A percentile compares a stretch with the other conserved stretches of the same genome.
phyloP scores from a whole-genome alignment of 2,113 vertebrate species.

The Morone chrysops region DNA sequence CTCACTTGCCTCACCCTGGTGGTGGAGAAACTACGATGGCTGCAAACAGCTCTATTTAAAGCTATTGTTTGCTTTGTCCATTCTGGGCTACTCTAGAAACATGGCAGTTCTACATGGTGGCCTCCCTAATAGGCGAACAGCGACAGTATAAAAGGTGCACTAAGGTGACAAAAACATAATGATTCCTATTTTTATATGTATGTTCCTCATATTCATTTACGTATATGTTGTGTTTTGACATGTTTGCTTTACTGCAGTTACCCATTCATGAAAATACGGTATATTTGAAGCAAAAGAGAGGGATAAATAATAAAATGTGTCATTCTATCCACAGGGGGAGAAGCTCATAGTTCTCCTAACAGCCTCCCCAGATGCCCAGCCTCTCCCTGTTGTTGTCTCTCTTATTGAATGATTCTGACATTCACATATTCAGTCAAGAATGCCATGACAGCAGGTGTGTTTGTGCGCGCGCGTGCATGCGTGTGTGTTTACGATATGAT shows the following conservation, averaged over 20 bases:
- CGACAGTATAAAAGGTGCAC: too few relatives aligned
- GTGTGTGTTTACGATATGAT: slow-evolving; percentile 57
- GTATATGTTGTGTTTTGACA: neutral
- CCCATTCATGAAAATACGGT: slow-evolving; percentile 8
- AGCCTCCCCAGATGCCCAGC: slow-evolving; percentile 53
- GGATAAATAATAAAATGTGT: slow-evolving; percentile 49
- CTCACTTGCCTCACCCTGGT: too few relatives aligned
- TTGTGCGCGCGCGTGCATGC: neutral
- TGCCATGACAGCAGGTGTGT: slow-evolving; percentile 37
- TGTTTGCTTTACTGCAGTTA: neutral
- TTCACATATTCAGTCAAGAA: slow-evolving; percentile 56
- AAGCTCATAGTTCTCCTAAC: slow-evolving; percentile 35
- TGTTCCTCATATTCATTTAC: neutral
- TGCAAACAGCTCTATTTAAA: too few relatives aligned
- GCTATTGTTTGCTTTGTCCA: too few relatives aligned
- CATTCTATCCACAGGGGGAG: slow-evolving; percentile 25
- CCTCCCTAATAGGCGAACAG: too few relatives aligned
- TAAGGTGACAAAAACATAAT: too few relatives aligned
- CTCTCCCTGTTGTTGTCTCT: slow-evolving; percentile 39
- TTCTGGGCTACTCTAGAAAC: too few relatives aligned
- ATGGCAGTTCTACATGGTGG: too few relatives aligned
- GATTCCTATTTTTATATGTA: neutral
- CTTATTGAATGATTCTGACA: slow-evolving; percentile 61
- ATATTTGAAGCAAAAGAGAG: neutral
- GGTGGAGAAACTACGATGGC: too few relatives aligned